Base-by-base conservation (phyloP, 1,140 invertebrate species). In the Scaptomyza montana region DNA sequence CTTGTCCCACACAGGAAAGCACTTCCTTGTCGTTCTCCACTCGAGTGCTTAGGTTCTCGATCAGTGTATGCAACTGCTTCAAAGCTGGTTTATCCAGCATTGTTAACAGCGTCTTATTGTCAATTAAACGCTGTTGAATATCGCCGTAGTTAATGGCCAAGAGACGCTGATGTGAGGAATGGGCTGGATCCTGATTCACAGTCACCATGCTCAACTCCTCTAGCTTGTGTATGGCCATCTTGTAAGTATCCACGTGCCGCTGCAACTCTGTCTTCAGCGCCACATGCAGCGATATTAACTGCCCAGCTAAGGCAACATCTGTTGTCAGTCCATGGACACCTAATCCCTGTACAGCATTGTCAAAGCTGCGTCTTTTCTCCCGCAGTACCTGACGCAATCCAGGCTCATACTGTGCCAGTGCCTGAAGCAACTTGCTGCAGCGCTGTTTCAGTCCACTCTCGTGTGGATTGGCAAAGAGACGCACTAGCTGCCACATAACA, bases 31-130 rank as follows among this genome's bases (percentile, higher is more conserved):
- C 95, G 89, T 95, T 94, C 80, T 95, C 94, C 5, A 95, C 94
- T 41, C 94, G 93, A 5, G 93, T 93, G 5, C 94, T 93, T 1
- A 96, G 89, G 2, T 94, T 93, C 12, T 93, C 92, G 7, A 94
- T 92, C 45, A 95, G 91, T 0, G 93, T 93, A 16, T 92, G 91
- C 12, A 94, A 91, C 89, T 94, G 94, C 63, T 94, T 92, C 68
- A 94, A 69, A 0, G 93, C 93, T 16, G 94, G 94, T 77, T 95
- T 95, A 90, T 98, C 97, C 49, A 98, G 93, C 33, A 97, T 95
- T 74, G 97, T 98, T 49, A 98, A 93, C 21, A 98, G 92, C 0
- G 96, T 96, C 92, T 98, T 97, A 92, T 98, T 98, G 92, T 98
- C 97, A 77, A 98, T 98, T 13, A 98, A 93, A 4, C 98, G 93